phyloP scores from a whole-genome alignment of 2,113 vertebrate genomes.

The Noturus placidus region DNA sequence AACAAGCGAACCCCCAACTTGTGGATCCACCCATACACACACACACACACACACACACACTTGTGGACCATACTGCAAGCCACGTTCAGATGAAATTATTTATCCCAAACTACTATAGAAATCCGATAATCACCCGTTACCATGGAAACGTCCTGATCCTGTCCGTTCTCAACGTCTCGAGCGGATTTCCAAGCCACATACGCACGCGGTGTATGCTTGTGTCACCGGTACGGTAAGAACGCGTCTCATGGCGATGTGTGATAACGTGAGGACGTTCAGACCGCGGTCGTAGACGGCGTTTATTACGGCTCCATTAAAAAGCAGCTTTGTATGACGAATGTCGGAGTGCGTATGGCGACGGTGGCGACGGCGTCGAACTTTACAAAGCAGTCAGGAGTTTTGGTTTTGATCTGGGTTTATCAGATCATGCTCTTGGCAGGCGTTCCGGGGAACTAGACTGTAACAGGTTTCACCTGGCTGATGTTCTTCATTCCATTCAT shows the following conservation, averaged over 20 bases:
- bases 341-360: not conserved
- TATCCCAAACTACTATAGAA: not conserved
- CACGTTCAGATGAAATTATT: not conserved
- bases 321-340: not conserved
- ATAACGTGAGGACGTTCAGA: not conserved
- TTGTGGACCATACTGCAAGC: not conserved
- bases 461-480: not conserved
- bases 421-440: not conserved
- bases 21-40: too few relatives aligned
- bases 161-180: not conserved
- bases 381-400: not conserved
- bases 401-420: not conserved
- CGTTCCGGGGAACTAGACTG: not conserved
- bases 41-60: too few relatives aligned
- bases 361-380: not conserved
- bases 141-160: not conserved
- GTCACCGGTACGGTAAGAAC: not conserved
- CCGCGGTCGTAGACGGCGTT: not conserved
- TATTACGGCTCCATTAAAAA: not conserved
- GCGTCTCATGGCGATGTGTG: not conserved
- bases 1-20: too few relatives aligned
- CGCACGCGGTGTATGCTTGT: not conserved
- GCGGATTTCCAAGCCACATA: not conserved
- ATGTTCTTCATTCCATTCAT: conserved; percentile 23
- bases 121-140: not conserved